Percentiles rank a stretch among this genome's conserved stretches.
Conservation (phyloP, 1,140 invertebrate genomes). For the Metaphire vulgaris region DNA sequence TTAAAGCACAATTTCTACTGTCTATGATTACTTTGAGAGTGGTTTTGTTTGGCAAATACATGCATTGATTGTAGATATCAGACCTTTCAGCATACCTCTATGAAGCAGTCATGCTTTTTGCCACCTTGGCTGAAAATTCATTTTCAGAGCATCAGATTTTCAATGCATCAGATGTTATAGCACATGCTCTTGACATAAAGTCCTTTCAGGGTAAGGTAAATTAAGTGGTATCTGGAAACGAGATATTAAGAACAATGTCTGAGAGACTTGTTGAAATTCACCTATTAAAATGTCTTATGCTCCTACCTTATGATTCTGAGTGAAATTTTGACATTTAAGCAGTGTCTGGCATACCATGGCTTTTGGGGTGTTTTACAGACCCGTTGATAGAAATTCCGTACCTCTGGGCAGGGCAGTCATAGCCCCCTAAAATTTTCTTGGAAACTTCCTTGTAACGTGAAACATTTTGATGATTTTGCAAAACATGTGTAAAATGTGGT, state of each 20-base stretch:
- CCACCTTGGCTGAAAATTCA: neutral
- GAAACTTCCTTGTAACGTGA: too few species aligned
- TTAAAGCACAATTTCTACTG: neutral
- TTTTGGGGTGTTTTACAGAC: too few species aligned
- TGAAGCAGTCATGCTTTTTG: neutral
- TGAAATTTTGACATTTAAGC: too few species aligned
- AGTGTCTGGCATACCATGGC: too few species aligned
- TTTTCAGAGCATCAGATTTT: neutral
- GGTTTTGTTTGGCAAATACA: neutral
- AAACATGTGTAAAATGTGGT: too few species aligned
- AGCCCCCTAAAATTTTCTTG: too few species aligned
- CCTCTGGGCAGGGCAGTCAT: too few species aligned
- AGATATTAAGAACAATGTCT: neutral
- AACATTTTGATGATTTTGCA: too few species aligned
- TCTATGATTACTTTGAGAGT: neutral
- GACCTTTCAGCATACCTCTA: neutral
- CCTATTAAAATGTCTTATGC: neutral
- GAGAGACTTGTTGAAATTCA: neutral
- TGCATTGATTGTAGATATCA: neutral
- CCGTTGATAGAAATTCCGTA: too few species aligned
- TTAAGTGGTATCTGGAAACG: neutral
- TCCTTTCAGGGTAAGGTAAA: neutral
- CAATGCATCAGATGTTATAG: neutral
- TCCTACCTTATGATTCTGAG: too few species aligned
- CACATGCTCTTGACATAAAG: neutral